These are phyloP conservation scores for Borostomias antarcticus DNA, from an alignment of 2,797 vertebrate species.

Conservation along the genomic window DNA sequence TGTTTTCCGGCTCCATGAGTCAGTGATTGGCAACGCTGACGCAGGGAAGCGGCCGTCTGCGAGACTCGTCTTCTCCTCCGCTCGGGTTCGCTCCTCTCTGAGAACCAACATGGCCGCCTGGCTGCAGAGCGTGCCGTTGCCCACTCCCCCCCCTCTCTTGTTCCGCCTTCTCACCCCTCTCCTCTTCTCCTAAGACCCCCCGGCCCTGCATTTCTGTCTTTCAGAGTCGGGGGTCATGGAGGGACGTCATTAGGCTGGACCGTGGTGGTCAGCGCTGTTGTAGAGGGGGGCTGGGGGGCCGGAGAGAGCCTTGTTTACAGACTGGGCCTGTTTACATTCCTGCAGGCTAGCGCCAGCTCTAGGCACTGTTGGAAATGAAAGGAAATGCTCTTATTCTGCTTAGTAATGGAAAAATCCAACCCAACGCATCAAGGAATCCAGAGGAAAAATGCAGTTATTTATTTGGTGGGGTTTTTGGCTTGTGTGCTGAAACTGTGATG, in stretches of 20 bases:
- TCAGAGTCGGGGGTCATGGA: slow-evolving; percentile 61
- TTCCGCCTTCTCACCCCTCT: slow-evolving; percentile 32
- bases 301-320: slow-evolving; percentile 81
- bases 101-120: neutral
- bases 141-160: neutral
- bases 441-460: slow-evolving; percentile 62
- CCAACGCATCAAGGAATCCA: slow-evolving; percentile 68
- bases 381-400: slow-evolving; percentile 83
- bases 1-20: slow-evolving; percentile 57
- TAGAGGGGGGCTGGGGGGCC: slow-evolving; percentile 36
- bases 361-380: slow-evolving; percentile 78
- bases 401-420: slow-evolving; percentile 80
- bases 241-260: slow-evolving; percentile 72
- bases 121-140: slow-evolving; percentile 18
- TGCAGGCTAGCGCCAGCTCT: slow-evolving; percentile 76
- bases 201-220: slow-evolving; percentile 51
- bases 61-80: slow-evolving; percentile 40
- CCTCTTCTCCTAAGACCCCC: slow-evolving; percentile 20
- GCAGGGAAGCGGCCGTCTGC: slow-evolving; percentile 41
- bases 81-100: slow-evolving; percentile 27
- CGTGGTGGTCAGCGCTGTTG: slow-evolving; percentile 69
- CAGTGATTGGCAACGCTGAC: slow-evolving; percentile 50
- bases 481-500: slow-evolving; percentile 56
- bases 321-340: slow-evolving; percentile 84
- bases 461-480: slow-evolving; percentile 60